Evolutionary conservation across 2,888 invertebrate genomes (phyloP).

Genomic region (Unio delphinus): DNA sequence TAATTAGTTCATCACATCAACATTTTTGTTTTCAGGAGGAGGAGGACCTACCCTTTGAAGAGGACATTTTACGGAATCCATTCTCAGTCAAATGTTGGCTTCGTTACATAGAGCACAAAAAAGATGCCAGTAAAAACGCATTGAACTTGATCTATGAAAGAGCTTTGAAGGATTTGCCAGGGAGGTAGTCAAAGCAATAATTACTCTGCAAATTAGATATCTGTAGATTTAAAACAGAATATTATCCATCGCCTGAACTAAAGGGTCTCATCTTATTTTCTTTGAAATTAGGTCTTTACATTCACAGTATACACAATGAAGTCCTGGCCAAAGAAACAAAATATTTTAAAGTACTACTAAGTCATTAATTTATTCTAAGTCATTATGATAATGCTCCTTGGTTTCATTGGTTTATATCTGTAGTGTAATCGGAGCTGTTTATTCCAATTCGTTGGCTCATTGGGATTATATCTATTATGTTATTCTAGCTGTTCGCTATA

Average conservation of each 20-base stretch:
- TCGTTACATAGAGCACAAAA: slow-evolving; percentile 96
- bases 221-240: neutral
- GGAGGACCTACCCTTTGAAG: slow-evolving; percentile 97
- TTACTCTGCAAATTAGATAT: neutral
- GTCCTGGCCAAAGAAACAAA: too few relatives aligned
- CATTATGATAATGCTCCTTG: too few relatives aligned
- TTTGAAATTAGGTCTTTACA: too few relatives aligned
- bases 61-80: slow-evolving; percentile 97
- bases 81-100: slow-evolving; percentile 99
- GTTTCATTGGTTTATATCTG: too few relatives aligned
- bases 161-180: slow-evolving; percentile 95
- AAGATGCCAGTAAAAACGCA: slow-evolving; percentile 82
- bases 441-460: too few relatives aligned
- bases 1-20: neutral
- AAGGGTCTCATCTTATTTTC: neutral
- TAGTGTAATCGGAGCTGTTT: too few relatives aligned
- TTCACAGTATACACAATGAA: too few relatives aligned
- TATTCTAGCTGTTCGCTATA: too few relatives aligned
- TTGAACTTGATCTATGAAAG: slow-evolving; percentile 96
- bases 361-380: too few relatives aligned
- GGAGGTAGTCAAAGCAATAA: slow-evolving; percentile 77
- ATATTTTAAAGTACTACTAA: too few relatives aligned
- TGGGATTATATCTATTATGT: too few relatives aligned
- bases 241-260: neutral
- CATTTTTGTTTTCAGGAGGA: slow-evolving; percentile 74